Conservation (phyloP, 1,140 invertebrate species). For the Ladona fulva region DNA sequence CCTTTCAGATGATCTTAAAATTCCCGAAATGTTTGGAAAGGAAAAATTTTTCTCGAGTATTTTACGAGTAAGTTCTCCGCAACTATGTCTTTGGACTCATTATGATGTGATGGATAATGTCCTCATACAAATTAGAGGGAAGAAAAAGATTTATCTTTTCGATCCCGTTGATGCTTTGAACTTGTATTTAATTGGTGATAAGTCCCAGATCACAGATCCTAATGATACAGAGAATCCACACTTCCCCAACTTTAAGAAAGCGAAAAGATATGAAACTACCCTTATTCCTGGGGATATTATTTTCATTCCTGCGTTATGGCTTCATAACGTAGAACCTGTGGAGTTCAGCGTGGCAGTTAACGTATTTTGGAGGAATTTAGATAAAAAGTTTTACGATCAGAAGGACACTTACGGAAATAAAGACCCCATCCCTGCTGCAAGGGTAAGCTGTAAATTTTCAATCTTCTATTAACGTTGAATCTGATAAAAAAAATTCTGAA, state of each 20-base stretch:
- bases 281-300: conserved; percentile 47
- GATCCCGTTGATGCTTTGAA: conserved; percentile 42
- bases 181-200: conserved; percentile 49
- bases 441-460: conserved; percentile 26
- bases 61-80: conserved; percentile 43
- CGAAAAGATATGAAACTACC: conserved; percentile 36
- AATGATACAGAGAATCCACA: conserved; percentile 45
- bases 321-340: conserved; percentile 46
- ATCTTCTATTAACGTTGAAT: too few relatives aligned
- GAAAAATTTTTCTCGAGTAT: conserved; percentile 48
- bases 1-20: conserved; percentile 39
- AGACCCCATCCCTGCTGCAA: conserved; percentile 39
- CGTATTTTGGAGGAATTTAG: conserved; percentile 50
- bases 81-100: conserved; percentile 50
- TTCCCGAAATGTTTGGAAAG: conserved; percentile 39
- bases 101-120: conserved; percentile 57
- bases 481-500: too few relatives aligned
- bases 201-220: conserved; percentile 41
- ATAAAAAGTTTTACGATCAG: conserved; percentile 40
- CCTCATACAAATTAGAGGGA: conserved; percentile 45
- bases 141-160: conserved; percentile 45
- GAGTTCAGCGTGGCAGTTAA: conserved; percentile 48
- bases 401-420: conserved; percentile 51
- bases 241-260: conserved; percentile 43
- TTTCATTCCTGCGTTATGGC: conserved; percentile 55